phyloP scores from a whole-genome alignment of 2,888 invertebrate species.

The Sphaerophoria taeniata region DNA sequence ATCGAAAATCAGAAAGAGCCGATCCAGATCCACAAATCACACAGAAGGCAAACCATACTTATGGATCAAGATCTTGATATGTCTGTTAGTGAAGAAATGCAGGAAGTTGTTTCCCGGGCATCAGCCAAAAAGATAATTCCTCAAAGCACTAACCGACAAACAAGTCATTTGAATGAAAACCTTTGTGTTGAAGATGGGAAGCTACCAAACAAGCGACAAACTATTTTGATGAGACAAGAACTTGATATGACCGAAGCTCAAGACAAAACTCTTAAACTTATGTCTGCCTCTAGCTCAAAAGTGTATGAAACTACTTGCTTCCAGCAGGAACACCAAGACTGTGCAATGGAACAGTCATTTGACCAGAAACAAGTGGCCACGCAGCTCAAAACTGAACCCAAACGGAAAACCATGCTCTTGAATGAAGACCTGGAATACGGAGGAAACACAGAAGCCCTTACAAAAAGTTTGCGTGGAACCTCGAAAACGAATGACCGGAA shows the following conservation, averaged over 20 bases:
- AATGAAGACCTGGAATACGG: constrained; percentile 17
- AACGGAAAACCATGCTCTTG: neutral
- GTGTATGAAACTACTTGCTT: too few species aligned
- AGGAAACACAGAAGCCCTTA: too few species aligned
- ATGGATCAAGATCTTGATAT: constrained; percentile 13
- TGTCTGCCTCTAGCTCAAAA: too few species aligned
- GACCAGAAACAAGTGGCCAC: too few species aligned
- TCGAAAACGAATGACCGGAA: neutral
- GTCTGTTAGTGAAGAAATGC: neutral
- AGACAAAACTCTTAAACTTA: too few species aligned
- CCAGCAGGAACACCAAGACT: neutral
- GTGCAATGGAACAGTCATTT: neutral
- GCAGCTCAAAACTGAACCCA: too few species aligned
- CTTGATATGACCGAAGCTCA: neutral
- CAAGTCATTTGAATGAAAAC: neutral
- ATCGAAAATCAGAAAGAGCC: neutral
- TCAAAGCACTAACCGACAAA: neutral
- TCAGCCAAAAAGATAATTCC: neutral
- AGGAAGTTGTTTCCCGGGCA: neutral
- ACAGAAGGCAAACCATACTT: neutral
- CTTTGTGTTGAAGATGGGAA: neutral
- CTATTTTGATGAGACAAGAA: neutral
- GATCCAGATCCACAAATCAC: neutral
- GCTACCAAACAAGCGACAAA: too few species aligned
- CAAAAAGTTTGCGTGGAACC: too few species aligned